These are phyloP conservation scores for Vanessa tameamea DNA, from an alignment of 1,140 invertebrate species.

Conservation along the genomic window DNA sequence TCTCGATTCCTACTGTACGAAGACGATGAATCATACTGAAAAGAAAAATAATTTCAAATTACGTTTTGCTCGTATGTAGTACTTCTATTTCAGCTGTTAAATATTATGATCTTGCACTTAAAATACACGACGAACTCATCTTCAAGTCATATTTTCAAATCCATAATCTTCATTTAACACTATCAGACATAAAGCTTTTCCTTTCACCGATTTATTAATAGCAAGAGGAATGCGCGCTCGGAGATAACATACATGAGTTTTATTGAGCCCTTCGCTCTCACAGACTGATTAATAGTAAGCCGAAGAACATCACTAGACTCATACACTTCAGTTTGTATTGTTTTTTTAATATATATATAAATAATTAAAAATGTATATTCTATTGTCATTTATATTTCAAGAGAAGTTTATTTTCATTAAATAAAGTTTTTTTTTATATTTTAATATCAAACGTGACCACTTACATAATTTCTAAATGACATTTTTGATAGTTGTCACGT, in stretches of 20 bases:
- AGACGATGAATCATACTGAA: constrained; percentile 67
- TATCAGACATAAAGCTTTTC: constrained; percentile 57
- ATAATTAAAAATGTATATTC: no score
- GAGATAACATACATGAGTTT: constrained; percentile 58
- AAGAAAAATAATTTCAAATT: constrained; percentile 34
- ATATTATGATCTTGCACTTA: neutral
- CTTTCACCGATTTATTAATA: constrained; percentile 69
- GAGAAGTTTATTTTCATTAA: no score
- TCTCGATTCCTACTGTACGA: constrained; percentile 63
- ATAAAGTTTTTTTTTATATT: no score
- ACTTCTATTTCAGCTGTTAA: constrained; percentile 10
- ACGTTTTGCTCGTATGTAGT: neutral
- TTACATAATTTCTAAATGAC: constrained; percentile 74
- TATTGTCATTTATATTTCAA: no score
- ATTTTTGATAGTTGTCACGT: constrained; percentile 51
- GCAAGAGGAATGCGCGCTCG: constrained; percentile 58
- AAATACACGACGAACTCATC: constrained; percentile 2
- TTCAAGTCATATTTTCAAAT: constrained; percentile 44
- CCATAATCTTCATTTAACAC: constrained; percentile 62
- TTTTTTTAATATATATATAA: neutral
- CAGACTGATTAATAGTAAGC: constrained; percentile 58
- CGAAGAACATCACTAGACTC: constrained; percentile 35
- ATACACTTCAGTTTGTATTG: neutral
- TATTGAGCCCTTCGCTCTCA: constrained; percentile 57
- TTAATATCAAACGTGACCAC: constrained; percentile 29